These are phyloP conservation scores for Phalacrocorax brasilianus DNA, from an alignment of 2,113 vertebrate genomes.

Conservation along the genomic window DNA sequence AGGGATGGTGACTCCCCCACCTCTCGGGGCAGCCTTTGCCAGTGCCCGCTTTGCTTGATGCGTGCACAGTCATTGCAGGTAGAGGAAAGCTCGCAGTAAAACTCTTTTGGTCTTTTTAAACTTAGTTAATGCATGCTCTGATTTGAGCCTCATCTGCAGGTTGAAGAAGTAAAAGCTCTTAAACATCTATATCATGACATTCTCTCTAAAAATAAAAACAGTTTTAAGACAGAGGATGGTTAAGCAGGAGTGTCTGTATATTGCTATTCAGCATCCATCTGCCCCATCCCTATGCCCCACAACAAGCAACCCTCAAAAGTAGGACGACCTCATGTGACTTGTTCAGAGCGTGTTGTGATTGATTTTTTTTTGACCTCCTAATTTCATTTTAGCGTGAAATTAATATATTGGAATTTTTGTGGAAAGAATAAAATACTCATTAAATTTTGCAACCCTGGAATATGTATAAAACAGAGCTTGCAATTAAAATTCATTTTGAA, in stretches of 20 bases:
- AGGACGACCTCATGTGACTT: background rate
- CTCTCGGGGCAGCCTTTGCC: no score
- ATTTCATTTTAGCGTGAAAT: background rate
- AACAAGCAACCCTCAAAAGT: background rate
- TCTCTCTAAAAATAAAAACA: background rate
- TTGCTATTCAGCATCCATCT: background rate
- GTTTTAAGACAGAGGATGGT: background rate
- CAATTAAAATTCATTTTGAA: slow-evolving; percentile 55
- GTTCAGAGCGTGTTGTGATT: background rate
- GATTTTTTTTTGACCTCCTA: background rate
- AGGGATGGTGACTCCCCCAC: no score
- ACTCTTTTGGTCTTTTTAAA: background rate
- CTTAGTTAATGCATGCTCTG: background rate
- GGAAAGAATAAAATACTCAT: background rate
- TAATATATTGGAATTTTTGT: background rate
- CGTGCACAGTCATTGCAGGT: fast-evolving
- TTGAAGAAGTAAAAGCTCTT: background rate
- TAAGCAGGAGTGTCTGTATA: background rate
- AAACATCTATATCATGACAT: background rate
- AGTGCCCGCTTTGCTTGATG: fast-evolving
- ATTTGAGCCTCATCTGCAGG: background rate
- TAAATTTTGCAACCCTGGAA: background rate
- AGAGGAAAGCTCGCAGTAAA: background rate
- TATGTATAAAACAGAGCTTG: background rate
- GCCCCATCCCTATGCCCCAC: background rate